A percentile compares a stretch with the other conserved stretches of the same genome.
These are phyloP conservation scores for Epinephelus fuscoguttatus DNA, from an alignment of 2,113 vertebrate genomes.

Conservation along the genomic window DNA sequence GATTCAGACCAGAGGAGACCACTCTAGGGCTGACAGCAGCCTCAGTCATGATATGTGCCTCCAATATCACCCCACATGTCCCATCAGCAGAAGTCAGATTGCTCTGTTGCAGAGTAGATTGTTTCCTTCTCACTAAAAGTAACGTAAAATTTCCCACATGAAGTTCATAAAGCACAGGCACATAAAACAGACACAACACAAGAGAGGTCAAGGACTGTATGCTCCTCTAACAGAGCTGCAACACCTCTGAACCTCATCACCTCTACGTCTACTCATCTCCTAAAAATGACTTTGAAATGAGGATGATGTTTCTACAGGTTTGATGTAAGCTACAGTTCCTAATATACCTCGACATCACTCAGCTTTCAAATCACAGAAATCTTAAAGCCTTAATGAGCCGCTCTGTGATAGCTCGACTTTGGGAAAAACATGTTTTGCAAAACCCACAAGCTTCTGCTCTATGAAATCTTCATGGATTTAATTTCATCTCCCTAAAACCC, in stretches of 20 bases:
- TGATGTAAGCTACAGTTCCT: background rate
- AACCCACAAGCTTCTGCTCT: slow-evolving; percentile 27
- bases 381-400: slow-evolving; percentile 11
- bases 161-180: background rate
- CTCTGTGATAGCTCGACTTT: background rate
- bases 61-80: too few relatives aligned
- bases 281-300: too few relatives aligned
- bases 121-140: background rate
- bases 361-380: background rate
- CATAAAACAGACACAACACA: background rate
- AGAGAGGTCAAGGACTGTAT: background rate
- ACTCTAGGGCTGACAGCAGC: too few relatives aligned
- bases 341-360: background rate
- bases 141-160: background rate
- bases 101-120: background rate
- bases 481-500: slow-evolving; percentile 47
- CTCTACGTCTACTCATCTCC: too few relatives aligned
- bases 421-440: slow-evolving; percentile 44
- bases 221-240: background rate
- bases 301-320: background rate
- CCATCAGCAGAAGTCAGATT: too few relatives aligned
- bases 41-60: too few relatives aligned
- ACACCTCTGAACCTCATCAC: background rate
- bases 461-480: slow-evolving; percentile 40
- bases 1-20: too few relatives aligned